Evolutionary conservation across 2,888 invertebrate genomes (phyloP).

Genomic region (Digitonthophagus gazella): DNA sequence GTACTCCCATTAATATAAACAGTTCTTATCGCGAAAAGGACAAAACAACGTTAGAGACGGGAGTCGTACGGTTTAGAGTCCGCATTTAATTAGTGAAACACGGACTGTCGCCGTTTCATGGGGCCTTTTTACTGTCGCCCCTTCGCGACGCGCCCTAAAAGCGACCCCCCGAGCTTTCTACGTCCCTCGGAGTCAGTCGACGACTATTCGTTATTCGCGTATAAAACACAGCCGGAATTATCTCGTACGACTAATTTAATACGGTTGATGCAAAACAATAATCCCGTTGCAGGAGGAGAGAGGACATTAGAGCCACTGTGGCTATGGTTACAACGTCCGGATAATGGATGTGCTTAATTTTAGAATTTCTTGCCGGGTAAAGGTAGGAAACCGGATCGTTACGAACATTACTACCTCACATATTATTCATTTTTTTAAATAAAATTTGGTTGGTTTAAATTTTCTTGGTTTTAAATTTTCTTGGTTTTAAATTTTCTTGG

Average conservation of each 20-base stretch:
- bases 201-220: slow-evolving; percentile 7
- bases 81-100: slow-evolving; percentile 17
- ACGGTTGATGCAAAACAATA: slow-evolving; percentile 13
- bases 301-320: slow-evolving; percentile 10
- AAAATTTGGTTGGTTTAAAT: background rate
- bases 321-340: slow-evolving; percentile 7
- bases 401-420: background rate
- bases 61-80: background rate
- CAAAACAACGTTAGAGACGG: slow-evolving; percentile 5
- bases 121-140: slow-evolving; percentile 6
- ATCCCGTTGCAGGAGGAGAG: slow-evolving; percentile 8
- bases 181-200: background rate
- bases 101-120: background rate
- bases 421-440: background rate
- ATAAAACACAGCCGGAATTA: slow-evolving; percentile 15
- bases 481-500: background rate
- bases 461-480: background rate
- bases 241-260: slow-evolving; percentile 17
- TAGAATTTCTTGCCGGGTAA: slow-evolving; percentile 5
- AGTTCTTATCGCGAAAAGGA: slow-evolving; percentile 4
- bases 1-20: slow-evolving; percentile 5
- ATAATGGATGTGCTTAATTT: slow-evolving; percentile 14
- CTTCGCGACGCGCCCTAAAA: too few species aligned
- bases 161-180: background rate
- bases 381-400: background rate